A percentile compares a stretch with the other conserved stretches of the same genome.
Evolutionary conservation across 1,140 invertebrate genomes (phyloP).

Genomic region (Drosophila rufa): DNA sequence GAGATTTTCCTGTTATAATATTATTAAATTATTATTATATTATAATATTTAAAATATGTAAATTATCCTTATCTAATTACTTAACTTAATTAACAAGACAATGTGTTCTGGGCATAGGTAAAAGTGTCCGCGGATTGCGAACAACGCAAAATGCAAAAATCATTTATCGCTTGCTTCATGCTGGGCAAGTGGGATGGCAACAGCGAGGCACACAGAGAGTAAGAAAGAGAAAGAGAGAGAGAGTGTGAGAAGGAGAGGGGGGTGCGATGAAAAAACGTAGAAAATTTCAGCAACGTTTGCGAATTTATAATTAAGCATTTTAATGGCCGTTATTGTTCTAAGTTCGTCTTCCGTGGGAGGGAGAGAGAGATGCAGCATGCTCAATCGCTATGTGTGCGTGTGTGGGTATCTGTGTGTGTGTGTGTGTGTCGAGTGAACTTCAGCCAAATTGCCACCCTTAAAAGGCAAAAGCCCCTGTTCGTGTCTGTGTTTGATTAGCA

Average conservation of each 20-base stretch:
- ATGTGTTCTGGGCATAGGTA: not conserved
- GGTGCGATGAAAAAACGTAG: conserved; percentile 21
- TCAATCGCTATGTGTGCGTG: conserved; percentile 3
- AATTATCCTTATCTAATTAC: no score
- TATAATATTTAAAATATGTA: no score
- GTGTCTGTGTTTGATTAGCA: conserved; percentile 72
- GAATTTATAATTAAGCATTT: conserved; percentile 84
- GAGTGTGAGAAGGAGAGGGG: not conserved
- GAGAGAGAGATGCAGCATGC: conserved; percentile 10
- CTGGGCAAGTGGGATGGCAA: conserved; percentile 9
- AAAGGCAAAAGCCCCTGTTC: conserved; percentile 48
- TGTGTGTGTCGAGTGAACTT: conserved; percentile 62
- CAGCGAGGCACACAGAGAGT: not conserved
- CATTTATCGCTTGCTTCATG: conserved; percentile 40
- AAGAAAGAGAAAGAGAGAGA: not conserved
- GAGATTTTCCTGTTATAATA: not conserved
- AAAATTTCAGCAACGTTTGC: conserved; percentile 79
- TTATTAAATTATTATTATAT: not conserved
- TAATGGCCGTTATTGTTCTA: conserved; percentile 83
- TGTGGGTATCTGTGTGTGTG: conserved; percentile 29
- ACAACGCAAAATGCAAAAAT: conserved; percentile 45
- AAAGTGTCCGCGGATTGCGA: conserved; percentile 19
- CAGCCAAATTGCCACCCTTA: conserved; percentile 81
- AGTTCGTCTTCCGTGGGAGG: conserved; percentile 10
- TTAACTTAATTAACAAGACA: not conserved